A percentile compares a stretch with the other conserved stretches of the same genome.
These are phyloP conservation scores for Holothuria leucospilota DNA, from an alignment of 53 echinoderm and acorn worm genomes.

Conservation along the genomic window DNA sequence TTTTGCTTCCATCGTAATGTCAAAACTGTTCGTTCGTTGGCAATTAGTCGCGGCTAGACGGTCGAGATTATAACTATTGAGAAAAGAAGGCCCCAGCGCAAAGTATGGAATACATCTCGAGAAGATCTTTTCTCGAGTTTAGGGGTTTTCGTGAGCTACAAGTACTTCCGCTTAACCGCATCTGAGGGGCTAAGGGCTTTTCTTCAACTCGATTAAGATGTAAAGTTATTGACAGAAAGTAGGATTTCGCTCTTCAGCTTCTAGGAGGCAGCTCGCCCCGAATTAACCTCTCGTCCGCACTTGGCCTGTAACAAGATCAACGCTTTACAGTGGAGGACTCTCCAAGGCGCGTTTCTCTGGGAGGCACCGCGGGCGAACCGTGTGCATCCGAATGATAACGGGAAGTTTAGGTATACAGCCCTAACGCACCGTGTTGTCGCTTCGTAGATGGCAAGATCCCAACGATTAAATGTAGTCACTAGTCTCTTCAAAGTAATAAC, in stretches of 20 bases:
- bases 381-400: too few relatives aligned
- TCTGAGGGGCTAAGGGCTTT: conserved; percentile 38
- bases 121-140: conserved; percentile 32
- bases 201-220: conserved; percentile 41
- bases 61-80: conserved; percentile 15
- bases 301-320: conserved; percentile 42
- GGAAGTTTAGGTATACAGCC: too few relatives aligned
- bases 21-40: too few relatives aligned
- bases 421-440: too few relatives aligned
- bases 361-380: conserved; percentile 24
- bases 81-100: conserved; percentile 17
- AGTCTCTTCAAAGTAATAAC: too few relatives aligned
- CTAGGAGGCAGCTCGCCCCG: background rate
- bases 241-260: conserved; percentile 17
- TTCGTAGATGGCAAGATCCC: too few relatives aligned
- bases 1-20: too few relatives aligned
- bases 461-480: too few relatives aligned
- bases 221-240: conserved; percentile 33
- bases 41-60: too few relatives aligned
- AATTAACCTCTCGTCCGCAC: conserved; percentile 35
- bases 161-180: conserved; percentile 47
- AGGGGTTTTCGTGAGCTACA: conserved; percentile 19
- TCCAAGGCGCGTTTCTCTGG: conserved; percentile 30
- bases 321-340: conserved; percentile 28
- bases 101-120: conserved; percentile 23